phyloP scores from a whole-genome alignment of 2,888 invertebrate genomes.

The Hypolimnas misippus region DNA sequence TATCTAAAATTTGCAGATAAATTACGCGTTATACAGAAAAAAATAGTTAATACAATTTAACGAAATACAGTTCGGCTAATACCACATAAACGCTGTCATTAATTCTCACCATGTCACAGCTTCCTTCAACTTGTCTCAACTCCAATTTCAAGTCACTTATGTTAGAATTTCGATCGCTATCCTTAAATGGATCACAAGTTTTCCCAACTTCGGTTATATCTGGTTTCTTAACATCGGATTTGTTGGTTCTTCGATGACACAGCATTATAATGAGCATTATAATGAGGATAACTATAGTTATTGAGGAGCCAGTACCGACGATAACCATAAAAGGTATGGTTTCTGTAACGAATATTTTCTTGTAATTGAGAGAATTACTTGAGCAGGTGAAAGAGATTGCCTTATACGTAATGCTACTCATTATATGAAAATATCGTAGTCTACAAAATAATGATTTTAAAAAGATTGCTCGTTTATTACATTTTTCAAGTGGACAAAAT shows the following conservation, averaged over 20 bases:
- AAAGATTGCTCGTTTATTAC: slow-evolving; percentile 1
- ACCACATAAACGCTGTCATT: neutral
- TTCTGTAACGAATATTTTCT: slow-evolving; percentile 78
- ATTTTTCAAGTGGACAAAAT: neutral
- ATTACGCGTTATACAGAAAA: too few relatives aligned
- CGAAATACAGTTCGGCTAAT: too few relatives aligned
- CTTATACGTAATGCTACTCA: neutral
- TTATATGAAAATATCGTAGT: neutral
- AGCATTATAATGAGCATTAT: slow-evolving; percentile 90
- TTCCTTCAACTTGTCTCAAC: slow-evolving; percentile 91
- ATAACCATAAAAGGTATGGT: slow-evolving; percentile 90
- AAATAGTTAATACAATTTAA: too few relatives aligned
- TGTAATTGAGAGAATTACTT: neutral
- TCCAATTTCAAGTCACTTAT: slow-evolving; percentile 96
- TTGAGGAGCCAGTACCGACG: slow-evolving; percentile 89
- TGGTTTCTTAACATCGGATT: slow-evolving; percentile 83
- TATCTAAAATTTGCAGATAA: too few relatives aligned
- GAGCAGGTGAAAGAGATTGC: neutral
- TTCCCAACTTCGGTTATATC: slow-evolving; percentile 74
- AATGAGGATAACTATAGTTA: slow-evolving; percentile 91
- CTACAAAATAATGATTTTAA: neutral
- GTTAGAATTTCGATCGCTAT: slow-evolving; percentile 94
- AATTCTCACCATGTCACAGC: slow-evolving; percentile 87
- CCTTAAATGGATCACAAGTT: slow-evolving; percentile 81
- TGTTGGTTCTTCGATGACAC: slow-evolving; percentile 86